phyloP scores from a whole-genome alignment of 2,113 vertebrate species.

The Oncorhynchus mykiss region DNA sequence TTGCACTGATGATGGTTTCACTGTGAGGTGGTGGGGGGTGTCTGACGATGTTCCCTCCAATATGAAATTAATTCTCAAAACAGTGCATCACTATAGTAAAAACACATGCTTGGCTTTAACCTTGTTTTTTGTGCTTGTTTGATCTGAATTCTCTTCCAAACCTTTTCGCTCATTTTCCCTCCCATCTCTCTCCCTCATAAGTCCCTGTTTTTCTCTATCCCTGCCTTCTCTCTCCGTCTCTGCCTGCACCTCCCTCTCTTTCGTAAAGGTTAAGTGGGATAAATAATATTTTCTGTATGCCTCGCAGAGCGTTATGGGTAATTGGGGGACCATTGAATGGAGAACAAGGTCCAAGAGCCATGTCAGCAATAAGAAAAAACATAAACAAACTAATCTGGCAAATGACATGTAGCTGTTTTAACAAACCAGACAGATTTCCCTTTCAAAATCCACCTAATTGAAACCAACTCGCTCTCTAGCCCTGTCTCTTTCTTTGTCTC shows the following conservation, averaged over 20 bases:
- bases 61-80: background rate
- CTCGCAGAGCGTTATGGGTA: constrained; percentile 16
- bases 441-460: constrained; percentile 1
- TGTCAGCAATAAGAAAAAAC: background rate
- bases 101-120: background rate
- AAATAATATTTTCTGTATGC: constrained; percentile 15
- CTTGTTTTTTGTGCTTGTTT: background rate
- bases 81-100: background rate
- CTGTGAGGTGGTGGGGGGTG: background rate
- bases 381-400: background rate
- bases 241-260: background rate
- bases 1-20: constrained; percentile 31
- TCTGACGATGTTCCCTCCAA: background rate
- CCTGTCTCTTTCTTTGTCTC: background rate
- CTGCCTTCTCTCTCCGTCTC: background rate
- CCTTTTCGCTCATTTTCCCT: background rate
- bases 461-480: constrained; percentile 11
- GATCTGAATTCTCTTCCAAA: background rate
- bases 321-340: constrained; percentile 22
- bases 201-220: background rate
- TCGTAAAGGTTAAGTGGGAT: constrained; percentile 19
- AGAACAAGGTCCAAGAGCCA: constrained; percentile 16
- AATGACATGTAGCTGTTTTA: constrained; percentile 25
- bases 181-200: background rate
- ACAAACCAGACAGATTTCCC: constrained; percentile 9